A percentile compares a stretch with the other conserved stretches of the same genome.
phyloP scores from a whole-genome alignment of 2,113 vertebrate genomes.

The Apteryx owenii region DNA sequence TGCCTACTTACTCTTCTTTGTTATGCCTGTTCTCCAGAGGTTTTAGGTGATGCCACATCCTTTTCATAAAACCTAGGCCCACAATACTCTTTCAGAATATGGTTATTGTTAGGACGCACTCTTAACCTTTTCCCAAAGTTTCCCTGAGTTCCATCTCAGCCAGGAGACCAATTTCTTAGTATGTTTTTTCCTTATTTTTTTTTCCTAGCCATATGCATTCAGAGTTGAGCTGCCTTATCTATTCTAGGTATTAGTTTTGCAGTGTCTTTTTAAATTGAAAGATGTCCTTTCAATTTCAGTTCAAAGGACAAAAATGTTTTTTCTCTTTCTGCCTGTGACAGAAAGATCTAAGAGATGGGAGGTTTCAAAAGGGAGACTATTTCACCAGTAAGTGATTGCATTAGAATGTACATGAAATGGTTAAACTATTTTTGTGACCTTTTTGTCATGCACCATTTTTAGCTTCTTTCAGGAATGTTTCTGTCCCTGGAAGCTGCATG shows the following conservation, averaged over 20 bases:
- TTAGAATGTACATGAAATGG: not conserved
- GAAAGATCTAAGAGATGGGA: not conserved
- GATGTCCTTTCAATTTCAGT: not conserved
- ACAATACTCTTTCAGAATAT: not conserved
- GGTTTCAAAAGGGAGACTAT: not conserved
- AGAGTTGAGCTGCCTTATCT: not conserved
- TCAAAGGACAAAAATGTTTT: not conserved
- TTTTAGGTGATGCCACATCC: not conserved
- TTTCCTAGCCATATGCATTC: not conserved
- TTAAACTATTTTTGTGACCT: not conserved
- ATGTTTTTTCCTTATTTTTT: not conserved
- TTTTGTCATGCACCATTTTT: not conserved
- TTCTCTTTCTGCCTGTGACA: not conserved
- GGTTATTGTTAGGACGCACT: not conserved
- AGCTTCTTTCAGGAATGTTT: not conserved
- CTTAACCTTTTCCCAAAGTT: not conserved
- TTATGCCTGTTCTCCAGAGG: not conserved
- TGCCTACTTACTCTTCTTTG: not conserved
- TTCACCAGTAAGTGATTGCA: not conserved
- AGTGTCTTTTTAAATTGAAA: not conserved
- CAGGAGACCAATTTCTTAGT: not conserved
- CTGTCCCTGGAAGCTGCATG: not conserved
- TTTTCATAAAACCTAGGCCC: not conserved
- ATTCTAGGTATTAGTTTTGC: not conserved
- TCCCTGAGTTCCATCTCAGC: not conserved